Conservation (phyloP, 2,797 vertebrate genomes). For the Notolabrus celidotus region DNA sequence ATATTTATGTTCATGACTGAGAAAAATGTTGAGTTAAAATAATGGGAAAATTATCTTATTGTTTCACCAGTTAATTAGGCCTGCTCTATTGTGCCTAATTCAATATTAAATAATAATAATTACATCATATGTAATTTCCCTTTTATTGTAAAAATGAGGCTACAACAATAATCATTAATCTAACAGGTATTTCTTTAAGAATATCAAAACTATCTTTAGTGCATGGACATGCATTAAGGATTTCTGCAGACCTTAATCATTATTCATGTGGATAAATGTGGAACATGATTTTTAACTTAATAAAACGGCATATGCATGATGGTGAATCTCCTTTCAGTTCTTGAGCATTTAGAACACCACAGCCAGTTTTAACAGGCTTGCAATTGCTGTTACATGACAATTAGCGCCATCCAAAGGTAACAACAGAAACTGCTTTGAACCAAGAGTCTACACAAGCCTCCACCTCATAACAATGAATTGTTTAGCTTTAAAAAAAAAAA, state of each 20-base stretch:
- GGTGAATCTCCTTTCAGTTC: neutral
- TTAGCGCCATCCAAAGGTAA: constrained; percentile 33
- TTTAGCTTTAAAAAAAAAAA: neutral
- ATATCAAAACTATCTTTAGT: too few relatives aligned
- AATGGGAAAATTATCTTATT: too few relatives aligned
- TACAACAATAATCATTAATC: neutral
- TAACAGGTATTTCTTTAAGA: neutral
- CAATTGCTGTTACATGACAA: neutral
- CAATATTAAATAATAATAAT: neutral
- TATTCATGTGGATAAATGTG: neutral
- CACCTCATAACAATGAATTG: neutral
- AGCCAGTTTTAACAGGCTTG: too few relatives aligned
- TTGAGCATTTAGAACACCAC: neutral
- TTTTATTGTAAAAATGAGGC: neutral
- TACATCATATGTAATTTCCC: neutral
- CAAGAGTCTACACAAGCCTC: neutral
- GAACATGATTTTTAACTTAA: neutral
- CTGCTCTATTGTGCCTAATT: too few relatives aligned
- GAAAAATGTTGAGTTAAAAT: too few relatives aligned
- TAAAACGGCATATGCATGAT: neutral
- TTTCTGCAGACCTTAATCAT: neutral
- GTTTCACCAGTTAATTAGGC: too few relatives aligned
- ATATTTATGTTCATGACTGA: too few relatives aligned
- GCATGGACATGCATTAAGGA: too few relatives aligned
- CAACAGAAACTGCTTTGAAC: neutral